These are phyloP conservation scores for Lepilemur ruficaudatus DNA, from an alignment of 2,797 vertebrate genomes.

Conservation along the genomic window DNA sequence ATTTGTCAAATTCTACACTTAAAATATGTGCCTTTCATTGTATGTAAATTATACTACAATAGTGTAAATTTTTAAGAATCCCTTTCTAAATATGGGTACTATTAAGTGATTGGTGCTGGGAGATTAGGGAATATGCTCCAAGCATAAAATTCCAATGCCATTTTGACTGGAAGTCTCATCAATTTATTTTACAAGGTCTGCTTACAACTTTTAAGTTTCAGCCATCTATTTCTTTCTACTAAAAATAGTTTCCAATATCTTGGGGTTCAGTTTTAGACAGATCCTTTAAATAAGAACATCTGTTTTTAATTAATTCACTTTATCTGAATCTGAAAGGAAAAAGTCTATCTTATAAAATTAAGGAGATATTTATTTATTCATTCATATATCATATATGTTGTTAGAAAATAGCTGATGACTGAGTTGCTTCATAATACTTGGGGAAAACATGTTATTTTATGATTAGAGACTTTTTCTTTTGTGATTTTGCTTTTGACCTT, in stretches of 20 bases:
- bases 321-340: neutral
- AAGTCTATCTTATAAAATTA: neutral
- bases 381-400: neutral
- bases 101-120: neutral
- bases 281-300: neutral
- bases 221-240: neutral
- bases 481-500: conserved; percentile 20
- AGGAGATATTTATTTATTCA: neutral
- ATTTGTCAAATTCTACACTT: neutral
- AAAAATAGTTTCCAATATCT: conserved; percentile 1
- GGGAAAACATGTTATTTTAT: neutral
- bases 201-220: neutral
- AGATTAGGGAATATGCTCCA: neutral
- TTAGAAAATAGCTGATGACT: neutral
- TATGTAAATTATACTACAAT: neutral
- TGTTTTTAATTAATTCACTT: conserved; percentile 20
- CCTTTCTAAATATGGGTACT: neutral
- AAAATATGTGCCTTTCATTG: neutral
- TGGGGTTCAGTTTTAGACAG: neutral
- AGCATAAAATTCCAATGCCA: neutral
- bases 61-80: neutral
- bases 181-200: neutral
- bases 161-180: neutral
- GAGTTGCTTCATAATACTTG: neutral
- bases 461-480: neutral